Conservation (phyloP, 2,888 invertebrate genomes). For the Tetanocera ferruginea region DNA sequence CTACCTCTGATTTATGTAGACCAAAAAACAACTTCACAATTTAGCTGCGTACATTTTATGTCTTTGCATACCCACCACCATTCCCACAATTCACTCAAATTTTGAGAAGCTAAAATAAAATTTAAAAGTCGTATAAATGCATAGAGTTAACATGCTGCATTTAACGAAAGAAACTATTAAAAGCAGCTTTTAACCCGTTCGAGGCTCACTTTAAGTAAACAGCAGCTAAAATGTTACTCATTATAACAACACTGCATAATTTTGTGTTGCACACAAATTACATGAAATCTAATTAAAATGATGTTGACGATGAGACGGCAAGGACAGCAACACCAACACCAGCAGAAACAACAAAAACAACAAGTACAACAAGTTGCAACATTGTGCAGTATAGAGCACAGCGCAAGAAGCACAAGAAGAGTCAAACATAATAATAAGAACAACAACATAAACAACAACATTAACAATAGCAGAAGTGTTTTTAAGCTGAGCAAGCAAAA, state of each 20-base stretch:
- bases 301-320: conserved; percentile 5
- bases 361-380: too few relatives aligned
- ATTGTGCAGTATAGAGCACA: too few relatives aligned
- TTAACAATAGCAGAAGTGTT: too few relatives aligned
- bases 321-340: too few relatives aligned
- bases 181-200: neutral
- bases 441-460: too few relatives aligned
- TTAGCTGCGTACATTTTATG: too few relatives aligned
- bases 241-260: conserved; percentile 11
- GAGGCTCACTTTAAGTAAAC: neutral
- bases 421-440: too few relatives aligned
- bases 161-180: neutral
- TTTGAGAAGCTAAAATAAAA: neutral
- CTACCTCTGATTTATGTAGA: too few relatives aligned
- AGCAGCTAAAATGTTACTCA: neutral
- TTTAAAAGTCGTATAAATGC: neutral
- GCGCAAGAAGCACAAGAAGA: too few relatives aligned
- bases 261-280: conserved; percentile 16
- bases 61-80: too few relatives aligned
- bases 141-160: neutral
- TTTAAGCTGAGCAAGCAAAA: neutral
- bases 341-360: too few relatives aligned
- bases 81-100: neutral
- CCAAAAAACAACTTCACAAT: too few relatives aligned
- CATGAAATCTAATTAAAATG: conserved; percentile 24